A percentile compares a stretch with the other conserved stretches of the same genome.
Conservation (phyloP, 2,888 invertebrate species). For the Hydrotaea cyrtoneurina region DNA sequence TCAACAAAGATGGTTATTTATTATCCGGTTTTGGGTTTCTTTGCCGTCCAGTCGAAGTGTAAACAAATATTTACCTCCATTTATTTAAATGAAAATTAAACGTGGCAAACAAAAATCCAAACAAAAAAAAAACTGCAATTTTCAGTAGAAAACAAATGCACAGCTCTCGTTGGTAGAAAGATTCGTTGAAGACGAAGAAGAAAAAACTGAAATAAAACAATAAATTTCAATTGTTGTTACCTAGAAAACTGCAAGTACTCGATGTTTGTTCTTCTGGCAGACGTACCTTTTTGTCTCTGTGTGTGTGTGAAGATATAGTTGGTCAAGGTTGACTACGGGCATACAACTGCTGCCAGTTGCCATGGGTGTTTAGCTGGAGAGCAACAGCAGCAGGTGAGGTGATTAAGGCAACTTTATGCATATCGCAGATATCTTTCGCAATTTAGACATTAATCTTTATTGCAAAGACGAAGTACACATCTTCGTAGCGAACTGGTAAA, state of each 20-base stretch:
- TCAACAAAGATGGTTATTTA: too few species aligned
- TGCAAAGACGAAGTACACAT: not conserved
- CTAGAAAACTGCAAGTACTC: not conserved
- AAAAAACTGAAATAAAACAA: not conserved
- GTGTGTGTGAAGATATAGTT: not conserved
- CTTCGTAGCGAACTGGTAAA: not conserved
- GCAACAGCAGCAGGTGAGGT: not conserved
- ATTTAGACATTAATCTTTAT: conserved; percentile 18
- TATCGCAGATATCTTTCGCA: not conserved
- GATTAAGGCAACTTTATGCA: not conserved
- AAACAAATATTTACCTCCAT: not conserved
- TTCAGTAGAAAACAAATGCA: not conserved
- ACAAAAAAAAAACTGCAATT: not conserved
- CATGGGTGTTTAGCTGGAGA: not conserved
- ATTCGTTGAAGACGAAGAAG: not conserved
- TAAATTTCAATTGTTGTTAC: not conserved
- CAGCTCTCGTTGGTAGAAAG: too few species aligned
- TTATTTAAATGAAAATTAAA: not conserved
- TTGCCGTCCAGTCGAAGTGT: too few species aligned
- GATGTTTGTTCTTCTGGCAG: not conserved
- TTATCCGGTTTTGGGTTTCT: too few species aligned
- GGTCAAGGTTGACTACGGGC: not conserved
- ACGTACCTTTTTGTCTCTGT: not conserved
- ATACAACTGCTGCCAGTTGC: not conserved
- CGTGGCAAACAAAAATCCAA: too few species aligned